A percentile compares a stretch with the other conserved stretches of the same genome.
Conservation (phyloP, 2,888 invertebrate species). For the Hypolimnas misippus region DNA sequence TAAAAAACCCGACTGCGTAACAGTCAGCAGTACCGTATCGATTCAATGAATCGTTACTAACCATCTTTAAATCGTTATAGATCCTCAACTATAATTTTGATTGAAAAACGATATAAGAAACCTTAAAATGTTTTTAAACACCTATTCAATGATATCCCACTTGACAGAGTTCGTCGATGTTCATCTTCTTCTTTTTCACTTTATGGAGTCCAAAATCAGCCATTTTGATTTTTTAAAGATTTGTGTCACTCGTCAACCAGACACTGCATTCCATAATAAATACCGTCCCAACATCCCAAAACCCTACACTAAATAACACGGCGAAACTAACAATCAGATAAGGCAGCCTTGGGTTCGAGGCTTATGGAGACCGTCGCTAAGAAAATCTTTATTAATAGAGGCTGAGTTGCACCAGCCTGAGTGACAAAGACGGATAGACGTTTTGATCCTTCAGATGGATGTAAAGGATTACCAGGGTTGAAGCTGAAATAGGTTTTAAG, state of each 20-base stretch:
- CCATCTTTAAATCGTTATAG: no score
- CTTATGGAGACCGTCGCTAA: slow-evolving; percentile 58
- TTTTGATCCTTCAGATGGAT: slow-evolving; percentile 50
- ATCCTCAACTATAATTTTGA: no score
- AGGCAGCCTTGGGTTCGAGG: slow-evolving; percentile 47
- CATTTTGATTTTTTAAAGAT: no score
- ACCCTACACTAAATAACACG: slow-evolving; percentile 67
- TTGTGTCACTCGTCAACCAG: neutral
- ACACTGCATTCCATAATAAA: slow-evolving; percentile 17
- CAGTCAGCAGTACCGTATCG: no score
- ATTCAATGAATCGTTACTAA: no score
- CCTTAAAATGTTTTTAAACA: no score
- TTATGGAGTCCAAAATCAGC: no score
- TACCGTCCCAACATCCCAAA: slow-evolving; percentile 36
- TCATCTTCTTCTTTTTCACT: no score
- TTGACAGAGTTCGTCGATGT: no score
- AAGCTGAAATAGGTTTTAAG: slow-evolving; percentile 38
- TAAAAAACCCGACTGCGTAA: no score
- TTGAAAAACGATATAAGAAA: no score
- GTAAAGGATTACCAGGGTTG: slow-evolving; percentile 47
- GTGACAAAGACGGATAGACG: slow-evolving; percentile 61
- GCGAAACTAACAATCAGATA: slow-evolving; percentile 65
- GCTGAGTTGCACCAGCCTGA: slow-evolving; percentile 50
- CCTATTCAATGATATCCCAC: no score
- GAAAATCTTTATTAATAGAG: slow-evolving; percentile 80